Evolutionary conservation across 1,140 invertebrate species (phyloP).

Genomic region (Pinna nobilis): DNA sequence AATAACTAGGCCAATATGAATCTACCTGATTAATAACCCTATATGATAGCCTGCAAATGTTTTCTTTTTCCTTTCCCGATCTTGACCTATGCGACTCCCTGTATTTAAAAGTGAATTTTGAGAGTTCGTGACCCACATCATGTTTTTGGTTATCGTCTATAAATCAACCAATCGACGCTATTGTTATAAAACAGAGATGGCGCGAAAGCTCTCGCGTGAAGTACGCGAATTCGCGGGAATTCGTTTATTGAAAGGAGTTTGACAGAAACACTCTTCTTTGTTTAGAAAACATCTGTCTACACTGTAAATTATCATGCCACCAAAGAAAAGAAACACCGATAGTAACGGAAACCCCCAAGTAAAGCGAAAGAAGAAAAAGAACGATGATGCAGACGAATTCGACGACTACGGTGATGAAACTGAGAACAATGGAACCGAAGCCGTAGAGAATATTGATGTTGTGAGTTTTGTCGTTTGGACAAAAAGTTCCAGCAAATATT

Average conservation of each 20-base stretch:
- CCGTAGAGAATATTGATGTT: slow-evolving; percentile 41
- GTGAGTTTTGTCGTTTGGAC: slow-evolving; percentile 25
- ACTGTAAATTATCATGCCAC: slow-evolving; percentile 42
- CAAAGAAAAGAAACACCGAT: slow-evolving; percentile 57
- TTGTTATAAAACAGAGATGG: neutral
- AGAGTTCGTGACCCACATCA: neutral
- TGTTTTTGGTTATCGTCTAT: no score
- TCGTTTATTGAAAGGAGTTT: slow-evolving; percentile 12
- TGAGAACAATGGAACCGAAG: slow-evolving; percentile 51
- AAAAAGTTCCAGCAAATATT: neutral
- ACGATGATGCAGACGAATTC: slow-evolving; percentile 56
- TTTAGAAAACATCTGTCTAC: neutral
- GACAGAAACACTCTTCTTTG: slow-evolving; percentile 2
- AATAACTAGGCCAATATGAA: no score
- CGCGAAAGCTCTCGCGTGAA: slow-evolving; percentile 5
- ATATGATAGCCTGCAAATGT: no score
- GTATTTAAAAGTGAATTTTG: neutral
- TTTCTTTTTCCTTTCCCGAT: no score
- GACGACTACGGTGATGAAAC: slow-evolving; percentile 42
- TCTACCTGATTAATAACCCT: no score
- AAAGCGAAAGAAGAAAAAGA: slow-evolving; percentile 61
- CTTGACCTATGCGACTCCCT: no score
- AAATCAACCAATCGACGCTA: slow-evolving; percentile 3
- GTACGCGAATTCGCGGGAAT: slow-evolving; percentile 13
- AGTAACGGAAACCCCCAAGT: slow-evolving; percentile 46